Base-by-base conservation (phyloP, 2,113 vertebrate species). In the Nerophis lumbriciformis region DNA sequence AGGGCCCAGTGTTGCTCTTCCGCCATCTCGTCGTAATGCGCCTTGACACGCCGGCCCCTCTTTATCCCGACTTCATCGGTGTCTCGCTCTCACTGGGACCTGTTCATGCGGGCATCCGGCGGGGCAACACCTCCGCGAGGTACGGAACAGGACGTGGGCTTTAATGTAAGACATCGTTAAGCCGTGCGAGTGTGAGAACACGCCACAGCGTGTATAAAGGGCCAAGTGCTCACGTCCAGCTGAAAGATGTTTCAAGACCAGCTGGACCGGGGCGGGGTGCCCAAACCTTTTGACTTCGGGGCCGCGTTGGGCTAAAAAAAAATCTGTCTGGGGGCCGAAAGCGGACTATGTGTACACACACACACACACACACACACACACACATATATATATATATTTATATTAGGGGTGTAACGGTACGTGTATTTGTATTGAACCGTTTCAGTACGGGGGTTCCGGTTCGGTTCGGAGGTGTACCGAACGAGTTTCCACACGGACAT, bases 1-100 rank as follows among this genome's bases (percentile, higher is more conserved):
- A 83, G 72, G 75, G 50, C 53, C 72, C 81, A 80, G 79, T 87
- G 85, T 89, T 81, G 60, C 51, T 63, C 63, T 15, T 82, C 71
- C 54, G 67, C 66, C 81, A 69, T 68, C 79, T 78, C 42, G 75
- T 83, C 84, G 83, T 48, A 81, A 85, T 66, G 47, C 71, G 61
- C 66, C 74, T 68, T 61, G 76, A 80, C 83, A 79, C 50, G 52
- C 67, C 55, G 4, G 5, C 61, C 47, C 61, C 72, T 38, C 44
- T 6, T 16, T 49, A 63, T 60, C 69, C 76, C 47, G 66, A 50
- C 68, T 80, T 64, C 66, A 65, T 74, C 78, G 77, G 62, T 42
- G 54, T 68, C 76, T 65, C 62, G 39, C 10, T 15, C 73, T 73
- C 71, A 55, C 76, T 53, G 76, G 76, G 82, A 76, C 78, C 82